Conservation (phyloP, 2,113 vertebrate species). For the Turdus rufiventris region DNA sequence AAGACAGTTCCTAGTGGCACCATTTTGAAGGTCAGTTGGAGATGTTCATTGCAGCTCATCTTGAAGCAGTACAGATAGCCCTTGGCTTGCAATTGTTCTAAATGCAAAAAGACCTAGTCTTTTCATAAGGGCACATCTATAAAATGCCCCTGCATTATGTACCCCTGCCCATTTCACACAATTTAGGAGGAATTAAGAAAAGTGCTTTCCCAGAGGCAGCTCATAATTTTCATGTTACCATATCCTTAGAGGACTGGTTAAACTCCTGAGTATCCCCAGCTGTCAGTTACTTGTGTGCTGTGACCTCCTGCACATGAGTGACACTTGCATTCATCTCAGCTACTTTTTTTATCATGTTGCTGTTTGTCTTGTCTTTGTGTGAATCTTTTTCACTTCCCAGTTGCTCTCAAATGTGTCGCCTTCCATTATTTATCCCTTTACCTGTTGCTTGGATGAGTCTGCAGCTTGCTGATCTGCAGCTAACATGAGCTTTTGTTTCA, state of each 20-base stretch:
- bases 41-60: neutral
- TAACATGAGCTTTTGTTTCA: neutral
- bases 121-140: neutral
- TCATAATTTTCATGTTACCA: neutral
- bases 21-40: neutral
- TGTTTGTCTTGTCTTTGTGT: neutral
- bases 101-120: neutral
- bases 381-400: neutral
- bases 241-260: neutral
- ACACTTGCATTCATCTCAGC: neutral
- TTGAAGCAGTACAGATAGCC: neutral
- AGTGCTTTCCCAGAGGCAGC: neutral
- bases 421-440: neutral
- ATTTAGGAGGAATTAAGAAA: neutral
- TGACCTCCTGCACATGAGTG: neutral
- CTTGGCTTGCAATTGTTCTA: neutral
- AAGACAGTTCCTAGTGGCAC: neutral
- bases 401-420: neutral
- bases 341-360: neutral
- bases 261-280: neutral
- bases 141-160: neutral
- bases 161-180: neutral
- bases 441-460: neutral
- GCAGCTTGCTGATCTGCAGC: neutral
- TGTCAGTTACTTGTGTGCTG: neutral